Conservation (phyloP, 1,140 invertebrate genomes). For the Aphis craccivora region DNA sequence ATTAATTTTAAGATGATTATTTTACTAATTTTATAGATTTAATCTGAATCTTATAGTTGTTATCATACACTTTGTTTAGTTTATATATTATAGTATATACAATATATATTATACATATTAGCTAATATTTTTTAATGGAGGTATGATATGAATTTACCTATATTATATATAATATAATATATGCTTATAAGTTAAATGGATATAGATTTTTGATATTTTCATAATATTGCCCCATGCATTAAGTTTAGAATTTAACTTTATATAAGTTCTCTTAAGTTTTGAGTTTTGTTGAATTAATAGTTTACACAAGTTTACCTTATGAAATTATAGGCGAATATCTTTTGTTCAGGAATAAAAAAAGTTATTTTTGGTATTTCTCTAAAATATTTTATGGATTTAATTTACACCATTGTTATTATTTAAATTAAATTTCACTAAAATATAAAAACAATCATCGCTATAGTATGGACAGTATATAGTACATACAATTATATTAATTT, state of each 20-base stretch:
- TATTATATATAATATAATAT: background rate
- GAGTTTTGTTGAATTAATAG: background rate
- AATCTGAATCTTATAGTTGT: background rate
- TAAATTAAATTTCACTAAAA: background rate
- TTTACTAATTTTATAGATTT: background rate
- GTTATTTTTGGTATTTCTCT: background rate
- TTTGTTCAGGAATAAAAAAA: background rate
- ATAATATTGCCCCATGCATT: background rate
- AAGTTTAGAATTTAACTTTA: background rate
- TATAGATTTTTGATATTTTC: background rate
- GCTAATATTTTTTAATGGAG: background rate
- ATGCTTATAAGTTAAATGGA: background rate
- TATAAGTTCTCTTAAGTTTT: background rate
- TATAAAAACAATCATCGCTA: background rate
- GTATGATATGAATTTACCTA: background rate
- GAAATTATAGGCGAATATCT: background rate
- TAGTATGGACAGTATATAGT: background rate
- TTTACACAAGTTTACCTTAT: background rate
- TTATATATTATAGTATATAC: too few relatives aligned
- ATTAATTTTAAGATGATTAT: background rate
- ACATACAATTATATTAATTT: background rate
- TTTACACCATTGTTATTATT: background rate
- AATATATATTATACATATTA: too few relatives aligned
- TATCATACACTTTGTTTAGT: background rate
- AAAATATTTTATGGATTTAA: background rate